phyloP scores from a whole-genome alignment of 2,797 vertebrate genomes.

The Neosalanx taihuensis region DNA sequence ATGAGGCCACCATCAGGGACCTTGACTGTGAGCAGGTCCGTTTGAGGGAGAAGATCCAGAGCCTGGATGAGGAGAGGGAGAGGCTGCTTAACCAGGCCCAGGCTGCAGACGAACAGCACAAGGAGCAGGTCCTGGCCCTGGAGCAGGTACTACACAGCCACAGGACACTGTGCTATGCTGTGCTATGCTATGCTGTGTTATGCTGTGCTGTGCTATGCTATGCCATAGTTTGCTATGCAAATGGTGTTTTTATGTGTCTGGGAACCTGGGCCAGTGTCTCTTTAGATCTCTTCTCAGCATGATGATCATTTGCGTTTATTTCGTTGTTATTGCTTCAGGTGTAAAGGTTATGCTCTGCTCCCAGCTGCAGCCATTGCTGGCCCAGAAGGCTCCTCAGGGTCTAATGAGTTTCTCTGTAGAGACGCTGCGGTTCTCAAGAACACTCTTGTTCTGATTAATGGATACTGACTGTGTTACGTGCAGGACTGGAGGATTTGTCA shows the following conservation, averaged over 20 bases:
- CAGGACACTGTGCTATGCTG: background rate
- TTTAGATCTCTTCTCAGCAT: too few species aligned
- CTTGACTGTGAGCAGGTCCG: slow-evolving; percentile 91
- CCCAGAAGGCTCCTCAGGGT: background rate
- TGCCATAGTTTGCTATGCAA: too few species aligned
- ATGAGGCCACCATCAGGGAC: slow-evolving; percentile 94
- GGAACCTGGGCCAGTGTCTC: too few species aligned
- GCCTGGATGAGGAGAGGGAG: slow-evolving; percentile 90
- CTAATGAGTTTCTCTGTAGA: background rate
- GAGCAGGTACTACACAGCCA: slow-evolving; percentile 79
- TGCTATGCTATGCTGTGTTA: background rate
- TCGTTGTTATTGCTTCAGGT: too few species aligned
- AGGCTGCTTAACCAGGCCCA: slow-evolving; percentile 88
- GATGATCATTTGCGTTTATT: too few species aligned
- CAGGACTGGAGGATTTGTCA: too few species aligned
- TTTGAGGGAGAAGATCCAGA: slow-evolving; percentile 85
- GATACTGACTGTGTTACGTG: too few species aligned
- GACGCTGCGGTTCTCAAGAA: background rate
- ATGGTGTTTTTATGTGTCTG: too few species aligned
- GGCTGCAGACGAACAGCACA: slow-evolving; percentile 86
- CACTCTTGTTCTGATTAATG: background rate
- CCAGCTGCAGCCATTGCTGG: too few species aligned
- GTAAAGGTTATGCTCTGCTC: too few species aligned
- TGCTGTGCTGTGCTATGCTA: background rate
- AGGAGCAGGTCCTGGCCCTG: slow-evolving; percentile 84